These are phyloP conservation scores for Venusia cambrica DNA, from an alignment of 2,888 invertebrate species.

Conservation along the genomic window DNA sequence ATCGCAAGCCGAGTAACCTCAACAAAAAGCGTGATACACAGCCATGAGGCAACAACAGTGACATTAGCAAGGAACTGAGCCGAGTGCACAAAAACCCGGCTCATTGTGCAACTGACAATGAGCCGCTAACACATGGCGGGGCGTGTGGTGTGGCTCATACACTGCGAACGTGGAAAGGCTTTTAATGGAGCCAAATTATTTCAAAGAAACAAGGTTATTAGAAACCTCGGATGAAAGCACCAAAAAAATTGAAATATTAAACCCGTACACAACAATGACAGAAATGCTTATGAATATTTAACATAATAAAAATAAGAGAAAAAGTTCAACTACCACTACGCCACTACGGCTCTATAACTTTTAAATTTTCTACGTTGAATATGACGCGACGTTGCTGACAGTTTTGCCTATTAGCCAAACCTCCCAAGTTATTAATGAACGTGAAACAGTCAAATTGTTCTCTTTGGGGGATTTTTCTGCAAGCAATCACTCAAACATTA, in stretches of 20 bases:
- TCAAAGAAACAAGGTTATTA: too few relatives aligned
- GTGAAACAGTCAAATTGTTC: slow-evolving; percentile 12
- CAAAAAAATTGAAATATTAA: too few relatives aligned
- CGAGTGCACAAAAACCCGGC: slow-evolving; percentile 26
- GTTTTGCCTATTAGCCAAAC: slow-evolving; percentile 12
- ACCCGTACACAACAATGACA: too few relatives aligned
- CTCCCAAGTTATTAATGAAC: slow-evolving; percentile 14
- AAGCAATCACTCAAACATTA: slow-evolving; percentile 16
- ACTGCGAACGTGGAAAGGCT: slow-evolving; percentile 10
- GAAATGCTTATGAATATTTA: too few relatives aligned
- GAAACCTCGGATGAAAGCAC: too few relatives aligned
- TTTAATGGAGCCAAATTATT: slow-evolving; percentile 16
- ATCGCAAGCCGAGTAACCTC: slow-evolving; percentile 5
- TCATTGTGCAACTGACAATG: slow-evolving; percentile 29
- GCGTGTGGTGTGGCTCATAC: slow-evolving; percentile 11
- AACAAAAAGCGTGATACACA: slow-evolving; percentile 19
- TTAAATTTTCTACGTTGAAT: too few relatives aligned
- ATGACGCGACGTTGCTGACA: too few relatives aligned
- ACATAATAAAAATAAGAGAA: too few relatives aligned
- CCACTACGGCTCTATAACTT: too few relatives aligned
- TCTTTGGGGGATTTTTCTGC: slow-evolving; percentile 12
- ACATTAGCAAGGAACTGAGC: slow-evolving; percentile 25
- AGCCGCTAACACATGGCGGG: slow-evolving; percentile 21
- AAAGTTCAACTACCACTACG: too few relatives aligned
- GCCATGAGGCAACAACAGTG: slow-evolving; percentile 8